Conservation (phyloP, 2,888 invertebrate genomes). For the Ornithoptera priamus region DNA sequence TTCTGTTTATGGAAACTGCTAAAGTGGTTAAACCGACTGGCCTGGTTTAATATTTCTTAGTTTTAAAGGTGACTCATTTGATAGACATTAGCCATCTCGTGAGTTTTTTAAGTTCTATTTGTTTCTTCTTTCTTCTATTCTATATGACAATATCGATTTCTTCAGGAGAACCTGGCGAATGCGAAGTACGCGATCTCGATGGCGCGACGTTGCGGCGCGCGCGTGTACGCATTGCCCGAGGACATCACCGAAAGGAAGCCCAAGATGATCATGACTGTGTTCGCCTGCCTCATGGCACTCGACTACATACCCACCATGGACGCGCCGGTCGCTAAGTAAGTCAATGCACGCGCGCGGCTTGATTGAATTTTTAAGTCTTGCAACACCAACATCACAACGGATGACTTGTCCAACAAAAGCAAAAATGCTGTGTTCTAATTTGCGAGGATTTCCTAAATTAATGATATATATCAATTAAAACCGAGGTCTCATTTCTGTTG, state of each 20-base stretch:
- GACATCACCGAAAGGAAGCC: constrained; percentile 99
- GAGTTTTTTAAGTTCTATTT: neutral
- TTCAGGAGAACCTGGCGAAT: constrained; percentile 94
- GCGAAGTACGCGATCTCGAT: constrained; percentile 99
- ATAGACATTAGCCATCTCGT: too few relatives aligned
- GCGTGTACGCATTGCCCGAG: constrained; percentile 98
- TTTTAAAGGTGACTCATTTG: too few relatives aligned
- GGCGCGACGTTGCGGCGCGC: constrained; percentile 98
- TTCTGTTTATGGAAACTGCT: too few relatives aligned
- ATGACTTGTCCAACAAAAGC: neutral
- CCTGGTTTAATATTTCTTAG: too few relatives aligned
- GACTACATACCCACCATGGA: constrained; percentile 96
- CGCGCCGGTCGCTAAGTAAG: constrained; percentile 66
- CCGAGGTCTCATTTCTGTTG: neutral
- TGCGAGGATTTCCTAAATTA: neutral
- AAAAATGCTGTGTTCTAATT: neutral
- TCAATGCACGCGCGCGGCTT: constrained; percentile 1
- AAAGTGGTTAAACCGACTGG: too few relatives aligned
- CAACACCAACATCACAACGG: neutral
- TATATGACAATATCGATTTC: neutral
- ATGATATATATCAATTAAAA: neutral
- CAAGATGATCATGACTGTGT: constrained; percentile 99
- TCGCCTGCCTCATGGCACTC: constrained; percentile 98
- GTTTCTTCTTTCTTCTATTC: neutral
- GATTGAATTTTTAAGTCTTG: constrained; percentile 21